Evolutionary conservation across 1,140 invertebrate species (phyloP), one percentile per base, ranked within the genome.

Genomic region (Diprion similis): DNA sequence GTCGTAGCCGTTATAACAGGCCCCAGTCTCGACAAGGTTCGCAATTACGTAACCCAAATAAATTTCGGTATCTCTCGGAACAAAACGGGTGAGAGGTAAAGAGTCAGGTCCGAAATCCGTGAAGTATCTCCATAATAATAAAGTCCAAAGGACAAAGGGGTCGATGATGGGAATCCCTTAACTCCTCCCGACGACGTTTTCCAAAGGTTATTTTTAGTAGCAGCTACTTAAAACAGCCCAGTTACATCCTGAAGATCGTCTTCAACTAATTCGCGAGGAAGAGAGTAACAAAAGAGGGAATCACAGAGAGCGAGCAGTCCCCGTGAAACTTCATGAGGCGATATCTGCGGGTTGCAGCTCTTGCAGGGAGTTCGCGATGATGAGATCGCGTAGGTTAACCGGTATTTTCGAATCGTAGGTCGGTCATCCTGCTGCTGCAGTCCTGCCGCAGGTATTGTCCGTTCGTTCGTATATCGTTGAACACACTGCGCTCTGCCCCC

Each of bases 381-480:
- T 15, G 51, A 17, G n/a, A 59, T 59, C 51, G 51, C 51, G 51
- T 59, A 59, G 51, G 51, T 59, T 59, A 59, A 59, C 51, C 51
- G 51, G 51, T 59, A 59, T 59, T 59, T 4, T 59, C 51, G 11
- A 59, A 59, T 59, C 51, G 10, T 73, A 72, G 59, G 19, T 67
- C 66, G 24, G n/a, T 46, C 70, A 15, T 17, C 17, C 11, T 45
- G 71, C 59, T 45, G 66, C 24, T 37, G 24, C 24, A 37, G 24
- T 37, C 24, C 24, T 4, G 24, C 24, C 24, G 1, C 24, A 37
- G 24, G 24, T 18, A 65, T 24, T 18, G 66, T 47, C 45, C 65
- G 45, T 9, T 68, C 47, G 65, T 68, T 65, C 66, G 10, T 64
- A 72, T 8, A 37, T 37, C 46, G 70, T 19, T 51, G 71, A 65